A percentile compares a stretch with the other conserved stretches of the same genome.
These are phyloP conservation scores for Cotesia chilonis DNA, from an alignment of 1,140 invertebrate species.

Conservation along the genomic window DNA sequence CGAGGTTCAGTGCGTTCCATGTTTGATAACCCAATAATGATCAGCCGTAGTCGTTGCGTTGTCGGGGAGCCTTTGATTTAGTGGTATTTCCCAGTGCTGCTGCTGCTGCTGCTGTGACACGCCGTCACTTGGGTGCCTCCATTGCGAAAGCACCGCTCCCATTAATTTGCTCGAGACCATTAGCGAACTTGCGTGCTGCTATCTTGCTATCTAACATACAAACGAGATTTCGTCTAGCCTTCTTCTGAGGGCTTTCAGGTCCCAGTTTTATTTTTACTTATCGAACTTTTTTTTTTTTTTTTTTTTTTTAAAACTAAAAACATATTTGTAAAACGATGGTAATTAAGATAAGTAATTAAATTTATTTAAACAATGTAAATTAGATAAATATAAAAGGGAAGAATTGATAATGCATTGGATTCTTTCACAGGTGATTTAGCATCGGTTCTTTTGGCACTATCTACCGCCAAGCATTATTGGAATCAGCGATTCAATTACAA, in stretches of 20 bases:
- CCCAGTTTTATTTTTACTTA: background rate
- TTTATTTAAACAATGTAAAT: background rate
- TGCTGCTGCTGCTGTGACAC: slow-evolving; percentile 18
- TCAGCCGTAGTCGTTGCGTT: background rate
- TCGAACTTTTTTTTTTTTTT: slow-evolving; percentile 6
- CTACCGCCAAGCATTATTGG: slow-evolving; percentile 43
- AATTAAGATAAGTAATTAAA: too few species aligned
- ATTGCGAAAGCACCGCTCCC: slow-evolving; percentile 26
- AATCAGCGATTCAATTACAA: slow-evolving; percentile 60
- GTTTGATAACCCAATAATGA: slow-evolving; percentile 44
- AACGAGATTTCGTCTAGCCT: background rate
- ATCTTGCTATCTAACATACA: background rate
- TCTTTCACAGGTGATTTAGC: slow-evolving; percentile 57
- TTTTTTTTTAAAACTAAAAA: slow-evolving; percentile 34
- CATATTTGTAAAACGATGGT: too few species aligned
- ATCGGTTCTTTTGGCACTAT: slow-evolving; percentile 47
- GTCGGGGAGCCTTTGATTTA: slow-evolving; percentile 38
- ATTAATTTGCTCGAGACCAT: slow-evolving; percentile 34
- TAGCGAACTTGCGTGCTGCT: slow-evolving; percentile 6
- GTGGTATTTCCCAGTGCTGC: slow-evolving; percentile 28
- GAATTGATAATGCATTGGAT: slow-evolving; percentile 56
- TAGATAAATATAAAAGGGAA: slow-evolving; percentile 2
- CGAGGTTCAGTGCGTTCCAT: slow-evolving; percentile 21
- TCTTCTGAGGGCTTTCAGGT: background rate
- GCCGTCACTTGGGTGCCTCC: slow-evolving; percentile 18